These are phyloP conservation scores for Aphelinus atriplicis DNA, from an alignment of 1,140 invertebrate genomes.

Conservation along the genomic window DNA sequence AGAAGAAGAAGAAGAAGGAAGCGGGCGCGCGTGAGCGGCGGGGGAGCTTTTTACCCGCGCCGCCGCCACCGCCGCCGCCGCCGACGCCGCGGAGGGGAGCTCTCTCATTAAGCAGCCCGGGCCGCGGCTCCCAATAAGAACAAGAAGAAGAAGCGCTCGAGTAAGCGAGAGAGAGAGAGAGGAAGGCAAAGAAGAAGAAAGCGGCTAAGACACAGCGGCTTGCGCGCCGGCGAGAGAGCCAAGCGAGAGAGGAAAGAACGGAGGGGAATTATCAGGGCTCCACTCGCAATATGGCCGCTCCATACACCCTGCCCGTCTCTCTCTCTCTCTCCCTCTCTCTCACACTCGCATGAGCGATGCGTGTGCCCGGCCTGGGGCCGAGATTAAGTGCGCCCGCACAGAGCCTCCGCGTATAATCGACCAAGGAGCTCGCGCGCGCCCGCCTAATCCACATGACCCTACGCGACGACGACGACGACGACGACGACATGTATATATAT, in stretches of 20 bases:
- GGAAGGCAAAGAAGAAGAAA: conserved; percentile 55
- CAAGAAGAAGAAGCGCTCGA: conserved; percentile 39
- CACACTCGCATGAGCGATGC: conserved; percentile 61
- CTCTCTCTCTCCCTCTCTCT: conserved; percentile 21
- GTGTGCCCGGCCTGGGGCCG: conserved; percentile 33
- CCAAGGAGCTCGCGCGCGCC: too few relatives aligned
- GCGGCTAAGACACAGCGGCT: conserved; percentile 53
- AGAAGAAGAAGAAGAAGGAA: conserved; percentile 39
- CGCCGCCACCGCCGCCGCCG: neutral
- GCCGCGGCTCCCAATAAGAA: conserved; percentile 63
- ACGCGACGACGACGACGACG: too few relatives aligned
- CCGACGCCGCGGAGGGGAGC: conserved; percentile 45
- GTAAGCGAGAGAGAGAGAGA: conserved; percentile 56
- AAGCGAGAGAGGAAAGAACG: conserved; percentile 40
- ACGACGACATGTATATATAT: too few relatives aligned
- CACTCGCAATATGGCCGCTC: conserved; percentile 26
- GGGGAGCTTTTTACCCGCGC: conserved; percentile 26
- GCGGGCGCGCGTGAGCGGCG: conserved; percentile 2
- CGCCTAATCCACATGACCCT: too few relatives aligned
- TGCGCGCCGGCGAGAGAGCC: conserved; percentile 23
- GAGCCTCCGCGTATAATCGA: conserved; percentile 46
- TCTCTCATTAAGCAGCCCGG: conserved; percentile 67
- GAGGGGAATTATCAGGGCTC: conserved; percentile 60
- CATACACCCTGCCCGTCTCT: conserved; percentile 5
- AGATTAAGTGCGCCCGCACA: too few relatives aligned